Evolutionary conservation across 2,888 invertebrate genomes (phyloP), one percentile per base, ranked within the genome.

Genomic region (Hypselothyrea guttata): DNA sequence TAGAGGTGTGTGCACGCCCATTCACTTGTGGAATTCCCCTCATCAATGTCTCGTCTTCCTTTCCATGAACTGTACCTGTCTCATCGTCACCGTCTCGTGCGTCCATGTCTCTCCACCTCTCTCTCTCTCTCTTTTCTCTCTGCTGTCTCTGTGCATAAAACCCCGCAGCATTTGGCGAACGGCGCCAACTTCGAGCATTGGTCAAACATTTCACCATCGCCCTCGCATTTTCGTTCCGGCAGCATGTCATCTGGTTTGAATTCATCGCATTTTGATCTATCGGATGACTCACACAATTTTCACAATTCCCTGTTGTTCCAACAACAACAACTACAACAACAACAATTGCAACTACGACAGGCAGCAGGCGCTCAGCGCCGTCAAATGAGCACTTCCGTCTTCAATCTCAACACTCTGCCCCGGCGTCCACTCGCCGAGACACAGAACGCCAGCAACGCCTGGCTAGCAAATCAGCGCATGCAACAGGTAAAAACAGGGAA

Each of bases 371-470:
- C 68, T 5, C 82, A 79, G 46, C 66, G 86, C 2, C 77, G 86
- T 7, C 68, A 79, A 72, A 90, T 90, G 87, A 92, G 92, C 69
- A 87, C 91, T 9, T 92, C 92, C 2, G 92, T 92, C 30, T 92
- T 92, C 71, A 92, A 92, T 85, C 82, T 92, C 44, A 92, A 92
- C 72, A 88, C 87, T 30, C 53, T 73, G 3, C 78, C 71, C 1
- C 73, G 88, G 16, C 67, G 87, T 53, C 83, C 82, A 7, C 41
- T 88, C 78, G 63, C 90, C 81, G 77, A 89, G 34, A 46, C 62
- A 4, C 82, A 59, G 16, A 22, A 22, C 5, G 63, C 56, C 15
- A 64, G 37, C 7, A 65, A 67, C 44, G 69, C 68, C 40, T 88
- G 89, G 88, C 51, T 82, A 62, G 71, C 77, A 11, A 84, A 75